Conservation (phyloP, 2,797 vertebrate species). For the Peromyscus nudipes region DNA sequence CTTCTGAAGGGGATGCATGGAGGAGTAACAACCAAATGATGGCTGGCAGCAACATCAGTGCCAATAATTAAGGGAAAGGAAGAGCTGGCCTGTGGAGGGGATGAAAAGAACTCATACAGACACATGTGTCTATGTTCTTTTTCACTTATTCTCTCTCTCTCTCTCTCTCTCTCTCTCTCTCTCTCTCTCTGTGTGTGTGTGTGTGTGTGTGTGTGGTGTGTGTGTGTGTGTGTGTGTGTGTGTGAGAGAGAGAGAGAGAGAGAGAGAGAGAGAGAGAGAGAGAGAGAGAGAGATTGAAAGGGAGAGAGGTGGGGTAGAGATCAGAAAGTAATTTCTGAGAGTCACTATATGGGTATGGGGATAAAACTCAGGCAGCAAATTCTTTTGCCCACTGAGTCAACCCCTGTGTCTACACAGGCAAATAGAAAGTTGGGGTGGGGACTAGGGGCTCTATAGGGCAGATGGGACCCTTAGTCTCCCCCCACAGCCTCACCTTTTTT, state of each 20-base stretch:
- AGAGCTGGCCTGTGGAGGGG: not conserved
- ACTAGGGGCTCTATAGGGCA: not conserved
- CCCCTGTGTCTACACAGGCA: not conserved
- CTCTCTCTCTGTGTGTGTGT: not conserved
- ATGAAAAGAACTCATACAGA: not conserved
- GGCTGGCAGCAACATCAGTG: not conserved
- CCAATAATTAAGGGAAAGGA: not conserved
- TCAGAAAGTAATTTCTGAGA: not conserved
- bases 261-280: not conserved
- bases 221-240: not conserved
- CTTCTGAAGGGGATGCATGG: not conserved
- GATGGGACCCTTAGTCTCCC: not conserved
- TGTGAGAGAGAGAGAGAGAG: not conserved
- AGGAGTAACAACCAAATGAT: not conserved
- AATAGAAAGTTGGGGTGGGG: not conserved
- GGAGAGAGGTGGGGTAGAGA: not conserved
- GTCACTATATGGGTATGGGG: not conserved
- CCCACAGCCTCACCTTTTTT: not conserved
- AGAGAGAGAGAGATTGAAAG: not conserved
- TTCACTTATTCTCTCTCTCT: not conserved
- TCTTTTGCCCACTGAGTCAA: not conserved
- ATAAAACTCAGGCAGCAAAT: not conserved
- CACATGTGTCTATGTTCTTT: not conserved
- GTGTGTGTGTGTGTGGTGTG: not conserved
- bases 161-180: too few species aligned